Base-by-base conservation (phyloP, 2,113 vertebrate species). In the Edolisoma coerulescens region DNA sequence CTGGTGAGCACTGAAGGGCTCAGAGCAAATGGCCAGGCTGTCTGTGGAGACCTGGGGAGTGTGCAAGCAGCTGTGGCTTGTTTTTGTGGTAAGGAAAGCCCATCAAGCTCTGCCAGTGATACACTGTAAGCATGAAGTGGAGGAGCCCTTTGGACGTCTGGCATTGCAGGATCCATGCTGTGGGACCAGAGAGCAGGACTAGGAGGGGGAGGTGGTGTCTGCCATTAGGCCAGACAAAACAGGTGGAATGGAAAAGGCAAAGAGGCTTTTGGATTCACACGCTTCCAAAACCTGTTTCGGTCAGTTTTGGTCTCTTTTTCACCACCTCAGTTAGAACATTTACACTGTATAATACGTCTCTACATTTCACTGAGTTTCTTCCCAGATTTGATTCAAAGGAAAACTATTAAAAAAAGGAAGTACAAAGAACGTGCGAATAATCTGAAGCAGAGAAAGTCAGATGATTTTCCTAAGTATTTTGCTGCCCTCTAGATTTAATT, bases 51-150 rank as follows among this genome's bases (percentile, higher is more conserved):
- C 39, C 47, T 26, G 50, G 28, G 47, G 17, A 78, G 19, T 0
- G 1, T 27, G 32, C 33, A 70, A 13, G 19, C 9, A 26, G 44
- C 33, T 1, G 1, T 3, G 13, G 52, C 32, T 57, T 56, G 35
- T 13, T 67, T 65, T 54, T 68, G 33, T 9, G 10, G 23, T n/a
- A 52, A 45, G 73, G n/a, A 47, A 73, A 77, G 59, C 57, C 7
- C 33, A 27, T 6, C 45, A 6, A n/a, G 77, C 87, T 71, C 24
- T 37, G 73, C 11, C 0, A 0, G 33, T 17, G 39, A 27, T 9
- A 26, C 0, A 0, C 35, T 0, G 0, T 21, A 14, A 88, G 54
- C 19, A 21, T 0, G 1, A 82, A n/a, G 21, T 0, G 0, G 37
- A 84, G 59, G 23, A 73, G 23, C 22, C 9, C 20, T 54, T 45